phyloP scores from a whole-genome alignment of 2,888 invertebrate genomes.

The Falcaria lacertinaria region DNA sequence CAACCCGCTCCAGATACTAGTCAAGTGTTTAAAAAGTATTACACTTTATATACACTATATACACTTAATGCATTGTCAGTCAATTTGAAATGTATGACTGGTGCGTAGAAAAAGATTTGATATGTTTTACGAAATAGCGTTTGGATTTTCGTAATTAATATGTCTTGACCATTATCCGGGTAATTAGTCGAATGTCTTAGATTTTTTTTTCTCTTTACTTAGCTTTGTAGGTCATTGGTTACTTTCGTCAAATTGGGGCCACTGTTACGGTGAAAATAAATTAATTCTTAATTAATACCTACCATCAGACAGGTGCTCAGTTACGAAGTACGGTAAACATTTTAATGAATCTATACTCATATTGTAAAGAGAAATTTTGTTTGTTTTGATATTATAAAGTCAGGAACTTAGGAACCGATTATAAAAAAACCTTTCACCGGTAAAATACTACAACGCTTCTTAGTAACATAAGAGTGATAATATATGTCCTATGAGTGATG shows the following conservation, averaged over 20 bases:
- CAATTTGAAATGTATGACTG: conserved; percentile 36
- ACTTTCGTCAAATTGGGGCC: background rate
- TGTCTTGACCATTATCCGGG: conserved; percentile 6
- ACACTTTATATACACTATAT: too few relatives aligned
- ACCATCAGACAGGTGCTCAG: background rate
- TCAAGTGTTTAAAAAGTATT: conserved; percentile 25
- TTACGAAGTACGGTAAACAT: background rate
- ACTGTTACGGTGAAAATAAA: background rate
- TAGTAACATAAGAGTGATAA: too few relatives aligned
- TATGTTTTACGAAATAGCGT: conserved; percentile 18
- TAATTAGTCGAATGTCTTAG: background rate
- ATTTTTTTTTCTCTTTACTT: background rate
- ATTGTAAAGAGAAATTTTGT: too few relatives aligned
- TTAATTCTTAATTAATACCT: background rate
- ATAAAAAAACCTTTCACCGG: too few relatives aligned
- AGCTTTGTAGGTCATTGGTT: background rate
- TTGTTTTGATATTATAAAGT: too few relatives aligned
- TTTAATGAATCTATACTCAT: background rate
- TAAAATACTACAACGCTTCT: too few relatives aligned
- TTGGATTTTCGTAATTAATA: conserved; percentile 16
- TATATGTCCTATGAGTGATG: too few relatives aligned
- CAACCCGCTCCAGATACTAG: conserved; percentile 18
- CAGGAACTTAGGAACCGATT: too few relatives aligned
- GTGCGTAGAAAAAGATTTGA: conserved; percentile 24
- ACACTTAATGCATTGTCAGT: conserved; percentile 55